Base-by-base conservation (phyloP, 2,797 vertebrate genomes). In the Catostomus latipinnis region DNA sequence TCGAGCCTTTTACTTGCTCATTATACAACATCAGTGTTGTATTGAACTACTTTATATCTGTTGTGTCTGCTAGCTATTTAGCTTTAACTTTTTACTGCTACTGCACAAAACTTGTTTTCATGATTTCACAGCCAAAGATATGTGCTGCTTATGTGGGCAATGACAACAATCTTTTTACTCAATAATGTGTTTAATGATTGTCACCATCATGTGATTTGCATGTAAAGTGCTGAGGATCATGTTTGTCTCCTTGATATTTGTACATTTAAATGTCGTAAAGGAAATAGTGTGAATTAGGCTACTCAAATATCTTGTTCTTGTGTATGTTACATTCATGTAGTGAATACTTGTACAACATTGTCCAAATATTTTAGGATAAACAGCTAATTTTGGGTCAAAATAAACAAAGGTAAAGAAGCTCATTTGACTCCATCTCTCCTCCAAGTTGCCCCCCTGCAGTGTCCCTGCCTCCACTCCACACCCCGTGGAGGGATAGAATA, bases 401-500 rank as follows among this genome's bases (percentile, higher is more conserved):
- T 8, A 76, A 65, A 53, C 49, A 43, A 60, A 48, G 10, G 14
- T 49, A 13, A 14, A 52, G 43, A 11, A 22, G 43, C 18, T 71
- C n/a, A 50, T 53, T 70, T 53, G 63, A 1, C 53, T 13, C 60
- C 6, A 74, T 57, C 54, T 57, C 45, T 65, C 57, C 34, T 34
- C 34, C 34, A 74, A 65, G 43, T 43, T 50, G 34, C 34, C 34
- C 34, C 34, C 34, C 34, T 34, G 34, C 34, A 3, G 34, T 72
- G 69, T 69, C 77, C 74, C 77, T 81, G 76, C 69, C 82, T 83
- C 83, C 53, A 71, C 52, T 82, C 78, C 63, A 80, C 62, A 14
- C 80, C 49, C 66, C 45, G 74, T 68, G 70, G n/a, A 67, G 75
- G 76, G 79, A 84, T 83, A 87, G 84, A 88, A 90, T 82, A 88